Percentiles rank a stretch among this genome's conserved stretches.
Conservation (phyloP, 2,888 invertebrate genomes). For the Epicampocera succincta region DNA sequence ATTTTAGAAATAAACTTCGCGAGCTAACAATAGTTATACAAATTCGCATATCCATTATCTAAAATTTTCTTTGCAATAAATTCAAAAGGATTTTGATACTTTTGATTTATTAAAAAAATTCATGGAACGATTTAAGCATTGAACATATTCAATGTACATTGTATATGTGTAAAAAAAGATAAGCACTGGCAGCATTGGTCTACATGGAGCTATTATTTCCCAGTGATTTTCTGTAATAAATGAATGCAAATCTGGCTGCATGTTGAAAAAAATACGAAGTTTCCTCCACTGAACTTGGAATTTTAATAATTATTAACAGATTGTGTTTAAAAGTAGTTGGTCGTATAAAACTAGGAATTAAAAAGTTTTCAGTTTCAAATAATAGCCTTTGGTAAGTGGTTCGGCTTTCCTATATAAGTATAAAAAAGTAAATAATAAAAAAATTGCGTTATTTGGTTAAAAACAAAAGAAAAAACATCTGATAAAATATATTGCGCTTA, state of each 20-base stretch:
- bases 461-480: background rate
- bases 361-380: background rate
- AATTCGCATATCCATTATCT: no score
- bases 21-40: no score
- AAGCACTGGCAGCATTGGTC: background rate
- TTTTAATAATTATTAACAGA: constrained; percentile 59
- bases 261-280: constrained; percentile 37
- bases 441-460: constrained; percentile 42
- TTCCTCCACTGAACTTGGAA: constrained; percentile 27
- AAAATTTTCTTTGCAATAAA: no score
- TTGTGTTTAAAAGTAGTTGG: constrained; percentile 41
- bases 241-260: background rate
- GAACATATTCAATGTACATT: no score
- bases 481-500: background rate
- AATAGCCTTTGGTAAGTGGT: constrained; percentile 54
- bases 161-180: no score
- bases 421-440: background rate
- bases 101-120: no score
- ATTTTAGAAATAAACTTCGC: no score
- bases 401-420: background rate
- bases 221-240: constrained; percentile 2
- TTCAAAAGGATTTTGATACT: no score
- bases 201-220: background rate
- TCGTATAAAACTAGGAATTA: background rate
- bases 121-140: no score